Conservation (phyloP, 2,888 invertebrate species). For the Eurois occulta region DNA sequence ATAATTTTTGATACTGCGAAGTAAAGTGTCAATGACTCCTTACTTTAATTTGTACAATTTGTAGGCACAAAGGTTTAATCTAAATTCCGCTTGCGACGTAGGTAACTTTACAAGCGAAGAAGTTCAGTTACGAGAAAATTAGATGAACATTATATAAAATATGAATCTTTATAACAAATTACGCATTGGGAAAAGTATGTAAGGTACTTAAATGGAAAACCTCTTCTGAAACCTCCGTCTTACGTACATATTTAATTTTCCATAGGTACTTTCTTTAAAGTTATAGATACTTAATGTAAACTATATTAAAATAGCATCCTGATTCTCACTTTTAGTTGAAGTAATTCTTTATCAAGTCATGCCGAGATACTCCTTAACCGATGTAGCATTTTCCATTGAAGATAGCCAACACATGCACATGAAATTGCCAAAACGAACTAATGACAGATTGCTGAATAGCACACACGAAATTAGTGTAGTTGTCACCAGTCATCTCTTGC, state of each 20-base stretch:
- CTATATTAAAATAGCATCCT: background rate
- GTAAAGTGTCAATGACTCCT: conserved; percentile 47
- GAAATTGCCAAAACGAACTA: background rate
- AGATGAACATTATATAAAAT: background rate
- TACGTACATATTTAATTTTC: background rate
- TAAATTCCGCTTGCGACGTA: conserved; percentile 18
- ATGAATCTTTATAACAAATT: background rate
- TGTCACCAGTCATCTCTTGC: background rate
- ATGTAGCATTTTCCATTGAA: background rate
- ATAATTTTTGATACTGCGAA: conserved; percentile 23
- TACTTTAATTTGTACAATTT: conserved; percentile 10
- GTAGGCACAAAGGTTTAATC: conserved; percentile 18
- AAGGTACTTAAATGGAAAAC: background rate
- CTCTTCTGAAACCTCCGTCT: background rate
- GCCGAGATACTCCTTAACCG: background rate
- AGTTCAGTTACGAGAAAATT: conserved; percentile 11
- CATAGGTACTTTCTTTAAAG: background rate
- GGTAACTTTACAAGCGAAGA: conserved; percentile 17
- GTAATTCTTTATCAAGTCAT: background rate
- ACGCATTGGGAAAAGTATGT: background rate
- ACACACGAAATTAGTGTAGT: background rate
- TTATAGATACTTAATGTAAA: background rate
- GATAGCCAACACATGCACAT: background rate
- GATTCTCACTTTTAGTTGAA: background rate
- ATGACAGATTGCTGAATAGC: background rate